Percentiles rank a stretch among this genome's conserved stretches.
phyloP scores from a whole-genome alignment of 2,113 vertebrate species.

The Brachirus orientalis region DNA sequence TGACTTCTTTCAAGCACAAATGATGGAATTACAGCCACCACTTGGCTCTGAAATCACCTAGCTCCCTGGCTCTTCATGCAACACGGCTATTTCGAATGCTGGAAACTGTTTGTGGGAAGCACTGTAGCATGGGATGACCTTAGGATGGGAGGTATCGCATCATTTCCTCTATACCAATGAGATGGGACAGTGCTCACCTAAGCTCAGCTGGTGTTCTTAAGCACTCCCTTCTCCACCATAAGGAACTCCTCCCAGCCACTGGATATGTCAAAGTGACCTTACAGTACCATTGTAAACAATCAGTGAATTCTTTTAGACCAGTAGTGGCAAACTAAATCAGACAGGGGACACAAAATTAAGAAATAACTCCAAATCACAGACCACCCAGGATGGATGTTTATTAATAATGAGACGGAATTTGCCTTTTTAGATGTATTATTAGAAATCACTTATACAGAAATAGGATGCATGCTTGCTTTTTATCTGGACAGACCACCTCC shows the following conservation, averaged over 20 bases:
- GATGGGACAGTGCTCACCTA: slow-evolving; percentile 60
- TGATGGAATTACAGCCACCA: slow-evolving; percentile 53
- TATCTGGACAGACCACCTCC: no score
- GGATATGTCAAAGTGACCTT: slow-evolving; percentile 56
- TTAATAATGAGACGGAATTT: no score
- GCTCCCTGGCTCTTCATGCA: slow-evolving; percentile 19
- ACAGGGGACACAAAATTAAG: no score
- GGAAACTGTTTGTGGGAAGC: slow-evolving; percentile 66
- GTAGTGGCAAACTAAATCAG: no score
- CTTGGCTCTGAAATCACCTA: slow-evolving; percentile 49
- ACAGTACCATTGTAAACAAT: slow-evolving; percentile 9
- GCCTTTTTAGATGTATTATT: no score
- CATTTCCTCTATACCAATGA: slow-evolving; percentile 68
- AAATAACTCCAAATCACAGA: no score
- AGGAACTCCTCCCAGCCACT: slow-evolving; percentile 46
- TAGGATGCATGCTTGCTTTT: no score
- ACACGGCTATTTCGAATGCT: slow-evolving; percentile 38
- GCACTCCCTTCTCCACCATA: slow-evolving; percentile 30
- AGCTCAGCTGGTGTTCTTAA: slow-evolving; percentile 70
- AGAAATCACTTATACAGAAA: no score
- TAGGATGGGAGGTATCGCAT: slow-evolving; percentile 68
- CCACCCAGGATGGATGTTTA: no score
- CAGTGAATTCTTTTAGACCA: no score
- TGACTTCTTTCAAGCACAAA: slow-evolving; percentile 54
- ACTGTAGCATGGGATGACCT: slow-evolving; percentile 76